Conservation (phyloP, 1,140 invertebrate species). For the Diachasma alloeum region DNA sequence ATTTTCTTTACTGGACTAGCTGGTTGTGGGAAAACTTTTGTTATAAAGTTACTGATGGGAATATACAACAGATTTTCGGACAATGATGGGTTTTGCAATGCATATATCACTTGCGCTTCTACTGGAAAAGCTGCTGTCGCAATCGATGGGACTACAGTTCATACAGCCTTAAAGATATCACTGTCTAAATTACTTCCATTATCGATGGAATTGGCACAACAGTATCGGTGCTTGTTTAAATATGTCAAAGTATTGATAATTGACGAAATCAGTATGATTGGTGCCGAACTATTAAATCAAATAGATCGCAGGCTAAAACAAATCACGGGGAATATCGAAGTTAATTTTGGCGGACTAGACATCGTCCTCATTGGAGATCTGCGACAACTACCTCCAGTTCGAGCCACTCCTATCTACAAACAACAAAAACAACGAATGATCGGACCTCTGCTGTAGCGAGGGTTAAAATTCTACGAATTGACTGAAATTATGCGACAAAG, state of each 20-base stretch:
- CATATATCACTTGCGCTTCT: too few species aligned
- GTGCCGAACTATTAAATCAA: slow-evolving; percentile 35
- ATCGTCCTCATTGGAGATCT: slow-evolving; percentile 37
- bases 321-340: slow-evolving; percentile 42
- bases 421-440: slow-evolving; percentile 29
- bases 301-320: slow-evolving; percentile 46
- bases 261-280: slow-evolving; percentile 54
- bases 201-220: slow-evolving; percentile 29
- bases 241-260: slow-evolving; percentile 49
- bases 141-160: too few species aligned
- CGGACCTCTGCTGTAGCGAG: slow-evolving; percentile 41
- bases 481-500: slow-evolving; percentile 43
- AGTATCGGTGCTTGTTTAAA: slow-evolving; percentile 30
- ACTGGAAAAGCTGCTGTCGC: too few species aligned
- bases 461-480: slow-evolving; percentile 43
- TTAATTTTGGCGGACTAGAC: slow-evolving; percentile 34
- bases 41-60: slow-evolving; percentile 34
- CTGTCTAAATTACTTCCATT: slow-evolving; percentile 15
- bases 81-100: too few species aligned
- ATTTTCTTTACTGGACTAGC: slow-evolving; percentile 35
- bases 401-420: slow-evolving; percentile 40
- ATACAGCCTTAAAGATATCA: too few species aligned
- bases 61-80: slow-evolving; percentile 29
- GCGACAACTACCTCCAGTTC: slow-evolving; percentile 29
- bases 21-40: slow-evolving; percentile 7